Evolutionary conservation across 2,113 vertebrate genomes (phyloP).

Genomic region (Campylomormyrus numenius): DNA sequence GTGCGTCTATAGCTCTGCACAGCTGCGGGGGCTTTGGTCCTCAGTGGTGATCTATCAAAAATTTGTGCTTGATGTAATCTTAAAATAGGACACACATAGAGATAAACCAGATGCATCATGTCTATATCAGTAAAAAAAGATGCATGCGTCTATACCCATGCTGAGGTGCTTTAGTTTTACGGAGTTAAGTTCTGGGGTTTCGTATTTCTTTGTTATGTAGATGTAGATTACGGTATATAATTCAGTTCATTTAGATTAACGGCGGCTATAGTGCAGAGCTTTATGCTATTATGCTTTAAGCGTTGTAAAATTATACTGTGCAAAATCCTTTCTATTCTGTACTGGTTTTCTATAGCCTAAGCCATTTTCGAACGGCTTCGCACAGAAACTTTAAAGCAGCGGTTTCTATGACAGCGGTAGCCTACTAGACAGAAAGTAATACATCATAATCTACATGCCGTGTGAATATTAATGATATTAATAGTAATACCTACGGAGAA

Average conservation of each 20-base stretch:
- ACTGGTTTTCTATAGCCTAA: not conserved
- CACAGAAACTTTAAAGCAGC: conserved; percentile 5
- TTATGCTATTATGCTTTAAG: not conserved
- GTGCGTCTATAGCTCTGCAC: conserved; percentile 10
- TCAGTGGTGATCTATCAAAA: not conserved
- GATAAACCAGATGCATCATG: not conserved
- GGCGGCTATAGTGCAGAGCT: not conserved
- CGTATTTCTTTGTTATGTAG: no score
- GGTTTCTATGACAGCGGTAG: not conserved
- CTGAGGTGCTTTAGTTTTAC: not conserved
- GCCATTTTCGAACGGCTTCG: not conserved
- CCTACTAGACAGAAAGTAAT: not conserved
- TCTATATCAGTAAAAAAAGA: not conserved
- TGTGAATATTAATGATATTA: not conserved
- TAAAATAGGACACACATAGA: not conserved
- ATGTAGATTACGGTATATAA: not conserved
- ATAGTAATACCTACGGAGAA: not conserved
- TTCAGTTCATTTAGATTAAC: not conserved
- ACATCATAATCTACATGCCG: not conserved
- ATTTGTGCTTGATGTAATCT: conserved; percentile 6
- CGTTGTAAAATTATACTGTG: not conserved
- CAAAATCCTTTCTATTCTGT: not conserved
- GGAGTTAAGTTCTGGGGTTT: not conserved
- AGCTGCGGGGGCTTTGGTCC: conserved; percentile 1
- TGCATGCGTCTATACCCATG: not conserved